Evolutionary conservation across 1,140 invertebrate species (phyloP).

Genomic region (Dendrolimus kikuchii): DNA sequence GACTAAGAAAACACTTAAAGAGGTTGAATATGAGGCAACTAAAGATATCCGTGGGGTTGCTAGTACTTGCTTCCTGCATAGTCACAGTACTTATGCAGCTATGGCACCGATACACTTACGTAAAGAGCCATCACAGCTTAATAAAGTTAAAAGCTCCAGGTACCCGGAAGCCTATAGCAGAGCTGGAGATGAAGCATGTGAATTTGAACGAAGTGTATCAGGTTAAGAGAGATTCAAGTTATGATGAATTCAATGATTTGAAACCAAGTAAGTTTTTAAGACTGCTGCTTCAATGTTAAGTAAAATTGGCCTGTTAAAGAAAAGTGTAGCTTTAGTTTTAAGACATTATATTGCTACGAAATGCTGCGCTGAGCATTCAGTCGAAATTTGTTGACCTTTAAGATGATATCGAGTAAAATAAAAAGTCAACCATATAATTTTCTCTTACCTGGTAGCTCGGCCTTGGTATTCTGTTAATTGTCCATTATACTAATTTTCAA

Average conservation of each 20-base stretch:
- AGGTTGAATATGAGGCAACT: constrained; percentile 31
- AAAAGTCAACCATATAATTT: too few species aligned
- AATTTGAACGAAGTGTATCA: constrained; percentile 38
- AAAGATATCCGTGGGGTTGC: constrained; percentile 22
- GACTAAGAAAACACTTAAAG: constrained; percentile 28
- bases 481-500: too few species aligned
- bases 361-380: too few species aligned
- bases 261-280: constrained; percentile 21
- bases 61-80: constrained; percentile 21
- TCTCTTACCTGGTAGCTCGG: too few species aligned
- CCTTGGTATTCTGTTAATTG: too few species aligned
- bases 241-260: constrained; percentile 27
- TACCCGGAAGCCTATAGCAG: background rate
- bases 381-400: too few species aligned
- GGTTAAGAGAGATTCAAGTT: constrained; percentile 17
- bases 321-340: too few species aligned
- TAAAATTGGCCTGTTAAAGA: too few species aligned
- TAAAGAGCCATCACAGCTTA: constrained; percentile 7
- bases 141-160: constrained; percentile 1
- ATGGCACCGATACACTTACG: constrained; percentile 1
- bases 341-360: too few species aligned
- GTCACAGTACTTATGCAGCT: constrained; percentile 31
- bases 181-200: constrained; percentile 29
- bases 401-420: too few species aligned
- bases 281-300: too few species aligned